Percentiles rank a stretch among this genome's conserved stretches.
Conservation (phyloP, 2,888 invertebrate species). For the Subacronicta megacephala region DNA sequence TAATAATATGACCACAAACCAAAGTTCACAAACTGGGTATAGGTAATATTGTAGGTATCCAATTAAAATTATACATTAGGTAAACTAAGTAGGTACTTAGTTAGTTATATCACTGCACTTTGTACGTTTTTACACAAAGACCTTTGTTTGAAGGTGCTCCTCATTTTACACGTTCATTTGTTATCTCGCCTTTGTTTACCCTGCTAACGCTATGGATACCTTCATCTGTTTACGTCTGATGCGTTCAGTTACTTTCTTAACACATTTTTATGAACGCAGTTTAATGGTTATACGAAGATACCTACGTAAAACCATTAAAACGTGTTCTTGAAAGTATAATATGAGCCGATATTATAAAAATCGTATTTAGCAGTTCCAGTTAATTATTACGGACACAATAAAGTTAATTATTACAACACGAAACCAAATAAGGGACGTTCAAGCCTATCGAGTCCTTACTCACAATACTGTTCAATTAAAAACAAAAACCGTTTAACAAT, state of each 20-base stretch:
- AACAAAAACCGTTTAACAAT: slow-evolving; percentile 80
- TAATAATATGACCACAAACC: background rate
- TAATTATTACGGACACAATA: slow-evolving; percentile 12
- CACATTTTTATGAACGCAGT: too few relatives aligned
- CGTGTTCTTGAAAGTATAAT: too few relatives aligned
- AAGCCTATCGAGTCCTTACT: slow-evolving; percentile 43
- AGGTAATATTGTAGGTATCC: background rate
- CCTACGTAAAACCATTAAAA: too few relatives aligned
- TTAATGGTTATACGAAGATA: background rate
- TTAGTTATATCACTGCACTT: slow-evolving; percentile 33
- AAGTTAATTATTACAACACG: slow-evolving; percentile 24
- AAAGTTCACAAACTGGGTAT: too few relatives aligned
- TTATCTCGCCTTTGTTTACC: slow-evolving; percentile 56
- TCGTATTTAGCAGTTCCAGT: background rate
- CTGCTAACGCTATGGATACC: slow-evolving; percentile 24
- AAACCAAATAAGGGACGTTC: slow-evolving; percentile 46
- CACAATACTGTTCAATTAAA: slow-evolving; percentile 69
- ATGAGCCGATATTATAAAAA: background rate
- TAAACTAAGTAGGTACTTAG: background rate
- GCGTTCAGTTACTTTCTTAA: slow-evolving; percentile 10
- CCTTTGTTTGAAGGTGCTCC: slow-evolving; percentile 64
- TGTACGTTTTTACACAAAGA: slow-evolving; percentile 58
- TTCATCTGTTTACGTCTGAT: slow-evolving; percentile 40
- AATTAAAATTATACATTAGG: background rate
- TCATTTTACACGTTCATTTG: slow-evolving; percentile 38